Base-by-base conservation (phyloP, 2,888 invertebrate species). In the Macrophya annulata region DNA sequence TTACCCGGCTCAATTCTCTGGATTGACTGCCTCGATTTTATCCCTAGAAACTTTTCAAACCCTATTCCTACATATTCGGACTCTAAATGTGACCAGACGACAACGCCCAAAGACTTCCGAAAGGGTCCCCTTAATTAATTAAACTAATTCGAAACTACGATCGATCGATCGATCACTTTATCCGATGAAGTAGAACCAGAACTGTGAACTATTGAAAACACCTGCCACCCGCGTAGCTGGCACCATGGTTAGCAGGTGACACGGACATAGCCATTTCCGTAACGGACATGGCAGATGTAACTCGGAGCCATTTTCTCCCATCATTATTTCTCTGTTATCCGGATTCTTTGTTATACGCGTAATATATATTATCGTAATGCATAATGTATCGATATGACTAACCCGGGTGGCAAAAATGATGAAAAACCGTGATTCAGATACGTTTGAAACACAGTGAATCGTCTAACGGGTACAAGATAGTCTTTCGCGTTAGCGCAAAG, bases 111-210 rank as follows among this genome's bases (percentile, higher is more conserved):
- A 31, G 65, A 31, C 37, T 43, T 45, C 43, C 12, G 15, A 45
- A 45, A 74, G 43, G 45, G 21, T n/a, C 9, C 25, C 25, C 15
- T 12, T 55, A 81, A 81, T 81, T 62, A 81, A 81, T 81, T 81
- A 21, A 25, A 43, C 2, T 31, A 21, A 81, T 62, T 43, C 59
- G 15, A 45, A 62, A 43, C n/a, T 17, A 81, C n/a, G 81, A 81
- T 81, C 81, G 81, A 81, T 77, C 77, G 77, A 77, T 81, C 62
- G 81, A 62, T 81, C 81, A 43, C 40, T 81, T 77, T n/a, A 51
- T 37, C 31, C 55, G 37, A 45, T 51, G 51, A 77, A 37, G 37
- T 17, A 55, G 25, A 17, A 62, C 6, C 81, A 43, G 15, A 21
- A 43, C 21, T 21, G 25, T 43, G 62, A 62, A 81, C 62, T 51